A percentile compares a stretch with the other conserved stretches of the same genome.
phyloP scores from a whole-genome alignment of 2,888 invertebrate species.

The Rhyacophila evoluta region DNA sequence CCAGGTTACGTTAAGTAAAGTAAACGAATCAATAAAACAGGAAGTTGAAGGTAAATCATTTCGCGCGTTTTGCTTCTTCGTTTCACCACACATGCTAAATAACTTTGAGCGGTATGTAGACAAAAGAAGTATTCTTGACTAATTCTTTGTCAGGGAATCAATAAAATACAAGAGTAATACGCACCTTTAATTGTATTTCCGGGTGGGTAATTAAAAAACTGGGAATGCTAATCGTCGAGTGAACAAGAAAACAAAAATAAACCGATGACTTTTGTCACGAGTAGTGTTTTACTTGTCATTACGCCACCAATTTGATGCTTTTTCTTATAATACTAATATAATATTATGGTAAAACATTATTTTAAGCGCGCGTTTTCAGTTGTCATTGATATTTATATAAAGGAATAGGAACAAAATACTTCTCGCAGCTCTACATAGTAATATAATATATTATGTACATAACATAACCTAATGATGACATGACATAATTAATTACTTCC shows the following conservation, averaged over 20 bases:
- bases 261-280: not conserved
- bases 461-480: constrained; percentile 33
- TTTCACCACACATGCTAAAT: too few relatives aligned
- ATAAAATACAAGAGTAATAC: too few relatives aligned
- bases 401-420: constrained; percentile 31
- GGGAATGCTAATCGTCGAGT: not conserved
- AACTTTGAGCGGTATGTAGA: too few relatives aligned
- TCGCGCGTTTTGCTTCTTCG: too few relatives aligned
- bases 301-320: not conserved
- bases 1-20: too few relatives aligned
- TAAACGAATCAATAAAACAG: too few relatives aligned
- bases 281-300: not conserved
- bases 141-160: too few relatives aligned
- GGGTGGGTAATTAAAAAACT: not conserved
- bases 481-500: constrained; percentile 31
- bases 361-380: not conserved
- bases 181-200: not conserved
- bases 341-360: not conserved
- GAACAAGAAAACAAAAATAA: not conserved
- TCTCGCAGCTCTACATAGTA: not conserved
- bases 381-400: constrained; percentile 35
- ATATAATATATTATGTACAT: not conserved
- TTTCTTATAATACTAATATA: not conserved
- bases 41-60: too few relatives aligned
- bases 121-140: too few relatives aligned